Percentiles rank a stretch among this genome's conserved stretches.
phyloP scores from a whole-genome alignment of 2,797 vertebrate species.

The Acrocephalus scirpaceus region DNA sequence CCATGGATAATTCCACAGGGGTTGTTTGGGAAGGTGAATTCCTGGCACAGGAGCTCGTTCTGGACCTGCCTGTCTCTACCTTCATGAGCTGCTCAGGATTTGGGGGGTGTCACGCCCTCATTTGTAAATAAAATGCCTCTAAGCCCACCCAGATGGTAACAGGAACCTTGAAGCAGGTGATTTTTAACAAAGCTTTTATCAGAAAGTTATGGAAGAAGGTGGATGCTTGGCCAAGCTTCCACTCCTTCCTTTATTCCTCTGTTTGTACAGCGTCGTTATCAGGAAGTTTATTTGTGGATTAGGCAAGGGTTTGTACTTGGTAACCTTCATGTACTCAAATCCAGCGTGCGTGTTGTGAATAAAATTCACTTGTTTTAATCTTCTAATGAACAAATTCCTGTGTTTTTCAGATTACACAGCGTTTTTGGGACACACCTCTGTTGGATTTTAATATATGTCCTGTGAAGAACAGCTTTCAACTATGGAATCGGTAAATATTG shows the following conservation, averaged over 20 bases:
- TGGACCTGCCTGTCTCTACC: too few relatives aligned
- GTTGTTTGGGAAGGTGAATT: background rate
- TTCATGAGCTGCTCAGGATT: rapidly evolving
- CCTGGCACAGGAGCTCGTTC: rapidly evolving
- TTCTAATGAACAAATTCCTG: background rate
- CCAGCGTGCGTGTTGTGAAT: background rate
- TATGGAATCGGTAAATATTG: conserved; percentile 82
- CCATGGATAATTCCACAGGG: rapidly evolving
- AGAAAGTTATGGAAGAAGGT: background rate
- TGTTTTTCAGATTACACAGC: conserved; percentile 71
- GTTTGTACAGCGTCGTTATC: background rate
- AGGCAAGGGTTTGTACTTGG: background rate
- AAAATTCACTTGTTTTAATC: background rate
- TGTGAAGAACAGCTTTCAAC: conserved; percentile 68
- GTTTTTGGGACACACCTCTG: conserved; percentile 38
- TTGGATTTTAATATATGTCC: conserved; percentile 72
- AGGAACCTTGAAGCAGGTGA: background rate
- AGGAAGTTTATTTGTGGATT: background rate
- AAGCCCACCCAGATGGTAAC: background rate
- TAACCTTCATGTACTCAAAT: background rate
- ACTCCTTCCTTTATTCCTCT: background rate
- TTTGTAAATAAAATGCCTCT: background rate
- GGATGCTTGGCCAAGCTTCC: background rate
- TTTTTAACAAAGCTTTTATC: background rate
- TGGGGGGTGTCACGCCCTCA: background rate